Conservation (phyloP, 2,797 vertebrate species). For the Chloroceryle amazona region DNA sequence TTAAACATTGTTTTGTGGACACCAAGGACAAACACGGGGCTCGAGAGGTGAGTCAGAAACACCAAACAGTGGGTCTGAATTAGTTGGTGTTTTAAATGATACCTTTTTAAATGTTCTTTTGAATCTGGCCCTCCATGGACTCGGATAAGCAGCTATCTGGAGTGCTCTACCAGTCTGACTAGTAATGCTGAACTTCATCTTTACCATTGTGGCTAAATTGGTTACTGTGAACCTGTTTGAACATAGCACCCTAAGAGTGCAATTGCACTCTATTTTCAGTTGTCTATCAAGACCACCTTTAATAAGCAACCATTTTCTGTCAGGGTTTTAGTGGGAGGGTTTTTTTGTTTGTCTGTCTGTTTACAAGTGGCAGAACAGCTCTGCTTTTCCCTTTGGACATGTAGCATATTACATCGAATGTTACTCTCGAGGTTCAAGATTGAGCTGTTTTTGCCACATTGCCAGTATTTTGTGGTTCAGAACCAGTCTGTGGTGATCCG, state of each 20-base stretch:
- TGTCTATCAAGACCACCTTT: not conserved
- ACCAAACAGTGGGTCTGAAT: not conserved
- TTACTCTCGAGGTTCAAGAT: not conserved
- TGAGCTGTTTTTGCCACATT: not conserved
- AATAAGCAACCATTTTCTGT: not conserved
- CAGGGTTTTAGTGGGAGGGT: not conserved
- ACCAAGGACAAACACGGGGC: not conserved
- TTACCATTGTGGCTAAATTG: not conserved
- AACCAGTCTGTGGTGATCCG: not conserved
- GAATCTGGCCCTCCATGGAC: not conserved
- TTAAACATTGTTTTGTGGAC: not conserved
- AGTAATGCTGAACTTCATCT: not conserved
- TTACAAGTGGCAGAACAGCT: not conserved
- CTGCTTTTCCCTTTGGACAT: not conserved
- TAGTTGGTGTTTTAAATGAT: conserved; percentile 1
- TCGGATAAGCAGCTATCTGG: not conserved
- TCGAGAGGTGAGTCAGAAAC: not conserved
- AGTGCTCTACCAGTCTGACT: not conserved
- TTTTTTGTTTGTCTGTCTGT: not conserved
- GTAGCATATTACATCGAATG: not conserved
- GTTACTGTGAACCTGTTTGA: not conserved
- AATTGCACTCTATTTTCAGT: not conserved
- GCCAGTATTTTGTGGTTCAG: not conserved
- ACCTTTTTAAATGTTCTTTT: not conserved
- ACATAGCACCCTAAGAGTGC: not conserved